Evolutionary conservation across 2,113 vertebrate species (phyloP), one percentile per base, ranked within the genome.

Genomic region (Arenaria interpres): DNA sequence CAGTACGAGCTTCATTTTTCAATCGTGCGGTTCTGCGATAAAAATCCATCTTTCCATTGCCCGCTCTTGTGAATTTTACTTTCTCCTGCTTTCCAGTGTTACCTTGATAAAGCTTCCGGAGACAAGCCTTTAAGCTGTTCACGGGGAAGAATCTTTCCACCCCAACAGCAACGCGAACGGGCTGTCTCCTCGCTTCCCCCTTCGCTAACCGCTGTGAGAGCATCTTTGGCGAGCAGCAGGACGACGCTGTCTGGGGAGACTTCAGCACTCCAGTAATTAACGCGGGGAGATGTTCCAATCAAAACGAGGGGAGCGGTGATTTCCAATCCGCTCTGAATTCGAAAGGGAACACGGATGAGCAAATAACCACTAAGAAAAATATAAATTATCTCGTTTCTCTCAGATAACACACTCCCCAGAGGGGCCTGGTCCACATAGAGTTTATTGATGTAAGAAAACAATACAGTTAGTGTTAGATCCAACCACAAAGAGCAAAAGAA

Each of bases 401-500:
- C 95, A 97, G 89, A 97, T 95, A 98, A 94, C 97, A 96, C 91
- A 97, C 97, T 97, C 96, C 97, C 97, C 96, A 75, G 90, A 74
- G 93, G 97, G 97, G 96, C 98, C 98, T 99, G 99, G 99, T 99
- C 99, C 99, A 99, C 98, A 98, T 98, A 98, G 98, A 98, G 98
- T 99, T 99, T 99, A 99, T 99, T 99, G 98, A 99, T 98, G 98
- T 98, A 98, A 99, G 98, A 98, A 99, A 99, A 99, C 98, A 98
- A 98, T 99, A 99, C 98, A 99, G 98, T 99, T 99, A 99, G 98
- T 99, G 99, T 99, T 98, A 98, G 98, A 99, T 98, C 98, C 98
- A 98, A 98, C 97, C 98, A 98, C 98, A 98, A 98, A 98, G 97
- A 98, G 97, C 97, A 97, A 98, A 97, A 95, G 92, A 97, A 98